Percentiles rank a stretch among this genome's conserved stretches.
Conservation (phyloP, 2,113 vertebrate species). For the Rhizomys pruinosus region DNA sequence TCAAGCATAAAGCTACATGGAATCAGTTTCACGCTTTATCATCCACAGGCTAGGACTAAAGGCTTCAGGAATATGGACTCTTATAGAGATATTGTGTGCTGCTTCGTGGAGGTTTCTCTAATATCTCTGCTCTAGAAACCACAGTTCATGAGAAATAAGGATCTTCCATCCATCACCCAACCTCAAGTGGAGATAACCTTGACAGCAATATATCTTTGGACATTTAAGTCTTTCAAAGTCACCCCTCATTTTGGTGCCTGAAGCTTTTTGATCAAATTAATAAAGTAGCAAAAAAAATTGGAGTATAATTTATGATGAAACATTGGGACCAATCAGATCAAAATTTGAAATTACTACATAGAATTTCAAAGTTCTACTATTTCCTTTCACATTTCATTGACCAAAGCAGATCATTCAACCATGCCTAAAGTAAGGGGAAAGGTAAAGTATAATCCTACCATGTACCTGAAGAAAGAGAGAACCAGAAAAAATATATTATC, state of each 20-base stretch:
- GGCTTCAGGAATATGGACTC: constrained; percentile 37
- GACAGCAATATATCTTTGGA: neutral
- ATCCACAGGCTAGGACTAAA: constrained; percentile 37
- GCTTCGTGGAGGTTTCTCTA: constrained; percentile 24
- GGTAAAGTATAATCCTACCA: neutral
- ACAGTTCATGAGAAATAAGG: neutral
- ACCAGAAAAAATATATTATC: neutral
- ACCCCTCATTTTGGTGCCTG: neutral
- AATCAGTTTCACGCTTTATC: constrained; percentile 43
- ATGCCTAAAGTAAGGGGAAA: neutral
- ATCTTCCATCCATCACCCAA: neutral
- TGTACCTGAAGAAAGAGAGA: neutral
- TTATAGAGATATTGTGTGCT: neutral
- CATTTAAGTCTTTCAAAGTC: no score
- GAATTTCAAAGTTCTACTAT: constrained; percentile 7
- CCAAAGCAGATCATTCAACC: neutral
- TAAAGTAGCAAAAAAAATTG: neutral
- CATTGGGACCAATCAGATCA: neutral
- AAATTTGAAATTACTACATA: constrained; percentile 22
- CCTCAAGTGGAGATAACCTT: neutral
- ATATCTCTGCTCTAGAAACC: neutral
- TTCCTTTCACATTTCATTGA: neutral
- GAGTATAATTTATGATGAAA: neutral
- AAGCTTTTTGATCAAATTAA: neutral
- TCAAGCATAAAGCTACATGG: constrained; percentile 67